Conservation (phyloP, 2,113 vertebrate species). For the Sander vitreus region DNA sequence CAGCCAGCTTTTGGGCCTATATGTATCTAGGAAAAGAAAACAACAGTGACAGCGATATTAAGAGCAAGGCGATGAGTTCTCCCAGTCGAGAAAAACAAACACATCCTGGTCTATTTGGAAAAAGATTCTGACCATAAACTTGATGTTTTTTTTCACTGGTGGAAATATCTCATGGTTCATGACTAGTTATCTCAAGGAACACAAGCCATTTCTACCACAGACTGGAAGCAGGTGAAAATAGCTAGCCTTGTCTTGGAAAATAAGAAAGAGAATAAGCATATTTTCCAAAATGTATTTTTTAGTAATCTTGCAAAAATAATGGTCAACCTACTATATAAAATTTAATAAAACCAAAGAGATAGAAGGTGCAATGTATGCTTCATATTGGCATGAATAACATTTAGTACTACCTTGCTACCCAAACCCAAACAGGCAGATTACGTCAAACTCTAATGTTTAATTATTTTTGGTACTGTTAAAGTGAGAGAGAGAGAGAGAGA, state of each 20-base stretch:
- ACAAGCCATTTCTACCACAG: neutral
- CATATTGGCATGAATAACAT: neutral
- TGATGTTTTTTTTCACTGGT: neutral
- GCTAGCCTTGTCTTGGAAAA: neutral
- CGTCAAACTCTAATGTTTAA: too few relatives aligned
- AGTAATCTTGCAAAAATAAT: too few relatives aligned
- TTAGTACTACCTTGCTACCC: neutral
- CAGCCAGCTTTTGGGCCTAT: constrained; percentile 8
- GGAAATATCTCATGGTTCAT: neutral
- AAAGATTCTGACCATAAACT: neutral
- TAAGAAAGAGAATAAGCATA: neutral
- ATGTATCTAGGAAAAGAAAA: constrained; percentile 8
- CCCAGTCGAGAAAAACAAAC: neutral
- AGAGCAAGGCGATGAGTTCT: neutral
- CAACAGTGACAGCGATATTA: constrained; percentile 6
- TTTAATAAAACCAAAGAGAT: neutral
- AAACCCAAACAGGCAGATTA: too few relatives aligned
- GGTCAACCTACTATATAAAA: too few relatives aligned
- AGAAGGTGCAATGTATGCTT: neutral
- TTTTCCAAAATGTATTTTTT: neutral
- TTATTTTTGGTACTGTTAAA: too few relatives aligned
- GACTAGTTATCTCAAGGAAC: neutral
- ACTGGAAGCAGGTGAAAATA: neutral
- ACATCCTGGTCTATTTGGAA: neutral
- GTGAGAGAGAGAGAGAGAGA: too few relatives aligned